Evolutionary conservation across 2,888 invertebrate genomes (phyloP), one percentile per base, ranked within the genome.

Genomic region (Drosophila ochracea): DNA sequence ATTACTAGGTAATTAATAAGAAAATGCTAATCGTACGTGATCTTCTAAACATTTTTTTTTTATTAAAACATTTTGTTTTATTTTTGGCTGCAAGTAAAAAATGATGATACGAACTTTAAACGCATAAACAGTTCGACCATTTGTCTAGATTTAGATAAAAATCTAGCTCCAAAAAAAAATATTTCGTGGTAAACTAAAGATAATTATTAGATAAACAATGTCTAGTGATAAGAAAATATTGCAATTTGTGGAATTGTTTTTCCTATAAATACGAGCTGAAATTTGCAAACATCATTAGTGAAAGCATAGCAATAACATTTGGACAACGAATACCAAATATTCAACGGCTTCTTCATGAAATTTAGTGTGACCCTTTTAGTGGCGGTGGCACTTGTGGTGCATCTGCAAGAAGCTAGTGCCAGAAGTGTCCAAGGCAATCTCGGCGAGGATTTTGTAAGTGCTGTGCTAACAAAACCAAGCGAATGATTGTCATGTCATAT

Each of bases 261-360:
- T 1, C 16, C 64, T 76, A 90, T 89, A 90, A 72, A 83, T 83
- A 67, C 69, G 30, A 43, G 25, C 31, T 2, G 41, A 31, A 60
- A 30, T 11, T 49, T 13, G 33, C 25, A 37, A 57, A 50, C 47
- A 59, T 47, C 25, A 21, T 84, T 59, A 88, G 75, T 85, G 9
- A 21, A 43, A 43, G 1, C 43, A 21, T 69, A 21, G 25, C 52
- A 67, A 53, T 16, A 63, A 21, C 50, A 66, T 50, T 64, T 55
- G 28, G 13, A 13, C 9, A 55, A 43, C 33, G 30, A 39, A 59
- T 25, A 43, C 57, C 28, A 37, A 30, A 50, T 11, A 57, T 5
- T 50, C 30, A 25, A 63, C 54, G 33, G 43, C 28, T 41, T 64
- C 19, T 50, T 10, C 28, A 85, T 85, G 85, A 78, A 85, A 61